Conservation (phyloP, 2,797 vertebrate genomes). For the Sus cebifrons region DNA sequence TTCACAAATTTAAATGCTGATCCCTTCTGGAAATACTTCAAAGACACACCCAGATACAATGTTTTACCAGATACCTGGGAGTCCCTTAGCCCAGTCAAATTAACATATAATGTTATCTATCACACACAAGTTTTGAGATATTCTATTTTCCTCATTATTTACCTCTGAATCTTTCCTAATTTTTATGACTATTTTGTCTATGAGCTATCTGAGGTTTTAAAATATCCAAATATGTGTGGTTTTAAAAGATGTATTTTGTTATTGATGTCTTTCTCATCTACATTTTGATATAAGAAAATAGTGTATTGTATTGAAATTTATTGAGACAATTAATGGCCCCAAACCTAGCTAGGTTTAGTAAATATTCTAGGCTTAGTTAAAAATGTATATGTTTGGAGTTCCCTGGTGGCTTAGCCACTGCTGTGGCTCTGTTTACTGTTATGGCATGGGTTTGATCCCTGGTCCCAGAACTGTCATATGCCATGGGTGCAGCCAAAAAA, state of each 20-base stretch:
- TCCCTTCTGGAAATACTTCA: not conserved
- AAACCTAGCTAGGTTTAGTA: not conserved
- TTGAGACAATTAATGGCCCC: not conserved
- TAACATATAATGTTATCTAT: not conserved
- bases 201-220: not conserved
- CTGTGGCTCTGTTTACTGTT: no score
- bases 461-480: no score
- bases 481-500: not conserved
- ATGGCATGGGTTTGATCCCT: no score
- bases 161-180: not conserved
- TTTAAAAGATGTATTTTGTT: constrained; percentile 20
- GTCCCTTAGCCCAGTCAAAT: not conserved
- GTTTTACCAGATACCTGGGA: not conserved
- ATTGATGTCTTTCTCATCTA: not conserved
- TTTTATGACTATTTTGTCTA: not conserved
- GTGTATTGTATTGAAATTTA: not conserved
- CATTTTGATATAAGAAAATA: constrained; percentile 26
- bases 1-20: not conserved
- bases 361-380: not conserved
- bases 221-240: not conserved
- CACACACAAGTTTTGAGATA: not conserved
- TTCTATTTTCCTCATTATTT: constrained; percentile 19
- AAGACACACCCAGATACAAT: not conserved
- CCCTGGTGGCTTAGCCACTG: no score
- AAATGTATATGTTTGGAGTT: not conserved